Percentiles rank a stretch among this genome's conserved stretches.
Conservation (phyloP, 2,888 invertebrate genomes). For the Lymantria monacha region DNA sequence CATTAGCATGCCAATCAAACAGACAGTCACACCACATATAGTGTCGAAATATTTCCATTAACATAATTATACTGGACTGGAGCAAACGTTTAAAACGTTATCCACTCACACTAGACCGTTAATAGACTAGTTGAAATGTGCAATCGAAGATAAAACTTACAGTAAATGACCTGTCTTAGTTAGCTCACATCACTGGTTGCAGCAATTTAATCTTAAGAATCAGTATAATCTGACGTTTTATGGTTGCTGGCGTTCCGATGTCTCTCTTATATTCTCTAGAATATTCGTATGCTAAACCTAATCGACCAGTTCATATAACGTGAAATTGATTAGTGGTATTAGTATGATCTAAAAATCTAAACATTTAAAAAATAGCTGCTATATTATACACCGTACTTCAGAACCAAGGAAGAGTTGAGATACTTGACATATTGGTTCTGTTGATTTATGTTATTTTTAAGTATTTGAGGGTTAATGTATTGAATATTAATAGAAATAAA, state of each 20-base stretch:
- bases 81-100: conserved; percentile 27
- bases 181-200: background rate
- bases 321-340: too few species aligned
- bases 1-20: conserved; percentile 25
- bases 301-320: too few species aligned
- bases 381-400: too few species aligned
- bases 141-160: conserved; percentile 5
- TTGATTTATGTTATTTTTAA: too few species aligned
- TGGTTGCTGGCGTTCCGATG: background rate
- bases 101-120: conserved; percentile 22
- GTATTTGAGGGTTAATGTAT: too few species aligned
- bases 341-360: too few species aligned
- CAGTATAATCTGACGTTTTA: background rate
- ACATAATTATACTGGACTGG: conserved; percentile 37
- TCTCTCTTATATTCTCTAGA: background rate
- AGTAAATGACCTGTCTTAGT: background rate
- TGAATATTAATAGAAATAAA: too few species aligned
- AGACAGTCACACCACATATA: conserved; percentile 15
- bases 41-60: conserved; percentile 45
- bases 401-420: too few species aligned
- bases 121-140: conserved; percentile 19
- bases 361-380: too few species aligned
- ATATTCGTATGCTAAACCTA: too few species aligned
- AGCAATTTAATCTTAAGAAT: background rate
- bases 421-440: too few species aligned